A percentile compares a stretch with the other conserved stretches of the same genome.
phyloP scores from a whole-genome alignment of 1,140 invertebrate genomes.

The Yoshiicerus persimilis region DNA sequence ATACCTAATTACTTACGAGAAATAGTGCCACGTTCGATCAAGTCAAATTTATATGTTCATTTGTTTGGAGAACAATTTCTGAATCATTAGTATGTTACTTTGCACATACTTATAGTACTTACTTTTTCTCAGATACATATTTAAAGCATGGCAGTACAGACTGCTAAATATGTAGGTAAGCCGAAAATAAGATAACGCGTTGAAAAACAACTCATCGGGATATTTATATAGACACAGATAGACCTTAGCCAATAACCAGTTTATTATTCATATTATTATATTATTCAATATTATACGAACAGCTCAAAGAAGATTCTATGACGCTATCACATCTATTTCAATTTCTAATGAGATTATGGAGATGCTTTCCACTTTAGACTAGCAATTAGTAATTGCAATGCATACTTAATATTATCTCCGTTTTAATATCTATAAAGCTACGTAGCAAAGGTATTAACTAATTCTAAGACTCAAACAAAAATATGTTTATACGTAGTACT shows the following conservation, averaged over 20 bases:
- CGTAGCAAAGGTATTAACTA: neutral
- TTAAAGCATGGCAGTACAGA: neutral
- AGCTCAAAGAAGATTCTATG: neutral
- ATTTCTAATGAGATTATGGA: constrained; percentile 11
- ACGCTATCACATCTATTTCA: neutral
- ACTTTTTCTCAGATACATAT: too few species aligned
- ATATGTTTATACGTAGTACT: neutral
- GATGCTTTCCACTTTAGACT: neutral
- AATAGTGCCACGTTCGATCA: too few species aligned
- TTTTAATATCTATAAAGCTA: neutral
- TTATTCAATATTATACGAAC: neutral
- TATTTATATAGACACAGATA: neutral
- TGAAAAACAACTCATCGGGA: neutral
- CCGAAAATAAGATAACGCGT: neutral
- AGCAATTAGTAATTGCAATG: neutral
- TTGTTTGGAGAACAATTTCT: too few species aligned
- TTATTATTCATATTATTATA: neutral
- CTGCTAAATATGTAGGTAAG: neutral
- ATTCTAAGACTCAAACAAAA: neutral
- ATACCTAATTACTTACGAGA: too few species aligned
- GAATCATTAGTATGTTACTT: too few species aligned
- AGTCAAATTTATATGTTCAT: too few species aligned
- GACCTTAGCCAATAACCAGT: neutral
- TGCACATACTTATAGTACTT: too few species aligned
- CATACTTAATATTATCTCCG: neutral